These are phyloP conservation scores for Semnopithecus entellus DNA, from an alignment of 2,113 vertebrate species.

Conservation along the genomic window DNA sequence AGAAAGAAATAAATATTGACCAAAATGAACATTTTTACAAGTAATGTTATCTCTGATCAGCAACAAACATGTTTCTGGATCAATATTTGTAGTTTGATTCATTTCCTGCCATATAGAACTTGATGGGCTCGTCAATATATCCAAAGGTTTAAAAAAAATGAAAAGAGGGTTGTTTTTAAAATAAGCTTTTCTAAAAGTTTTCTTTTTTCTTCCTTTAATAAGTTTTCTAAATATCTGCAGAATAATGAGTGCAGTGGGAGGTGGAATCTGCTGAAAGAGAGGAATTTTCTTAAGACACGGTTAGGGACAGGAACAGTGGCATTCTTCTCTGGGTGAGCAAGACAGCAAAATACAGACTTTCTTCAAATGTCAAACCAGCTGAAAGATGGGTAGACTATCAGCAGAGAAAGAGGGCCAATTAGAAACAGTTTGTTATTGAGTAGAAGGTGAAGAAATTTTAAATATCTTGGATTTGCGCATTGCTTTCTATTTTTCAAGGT, in stretches of 20 bases:
- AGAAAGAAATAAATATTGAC: conserved; percentile 58
- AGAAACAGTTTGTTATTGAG: not conserved
- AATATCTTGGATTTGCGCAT: not conserved
- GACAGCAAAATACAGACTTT: not conserved
- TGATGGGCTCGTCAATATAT: conserved; percentile 76
- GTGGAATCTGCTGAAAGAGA: not conserved
- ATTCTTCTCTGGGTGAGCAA: not conserved
- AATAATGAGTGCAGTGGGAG: not conserved
- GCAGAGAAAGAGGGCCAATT: not conserved
- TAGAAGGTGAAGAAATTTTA: not conserved
- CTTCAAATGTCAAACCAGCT: not conserved
- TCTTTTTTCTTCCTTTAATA: not conserved
- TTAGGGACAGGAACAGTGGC: not conserved
- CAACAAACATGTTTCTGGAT: conserved; percentile 75
- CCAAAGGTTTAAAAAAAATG: conserved; percentile 25
- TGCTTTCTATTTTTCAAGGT: not conserved
- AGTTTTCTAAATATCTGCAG: not conserved
- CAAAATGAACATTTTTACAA: conserved; percentile 59
- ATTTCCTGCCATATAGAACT: conserved; percentile 75
- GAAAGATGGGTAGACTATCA: not conserved
- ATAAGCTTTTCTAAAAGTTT: not conserved
- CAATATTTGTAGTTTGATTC: conserved; percentile 78
- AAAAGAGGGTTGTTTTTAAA: not conserved
- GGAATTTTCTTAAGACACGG: not conserved
- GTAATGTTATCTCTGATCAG: conserved; percentile 75